Conservation (phyloP, 2,113 vertebrate genomes). For the Indicator indicator region DNA sequence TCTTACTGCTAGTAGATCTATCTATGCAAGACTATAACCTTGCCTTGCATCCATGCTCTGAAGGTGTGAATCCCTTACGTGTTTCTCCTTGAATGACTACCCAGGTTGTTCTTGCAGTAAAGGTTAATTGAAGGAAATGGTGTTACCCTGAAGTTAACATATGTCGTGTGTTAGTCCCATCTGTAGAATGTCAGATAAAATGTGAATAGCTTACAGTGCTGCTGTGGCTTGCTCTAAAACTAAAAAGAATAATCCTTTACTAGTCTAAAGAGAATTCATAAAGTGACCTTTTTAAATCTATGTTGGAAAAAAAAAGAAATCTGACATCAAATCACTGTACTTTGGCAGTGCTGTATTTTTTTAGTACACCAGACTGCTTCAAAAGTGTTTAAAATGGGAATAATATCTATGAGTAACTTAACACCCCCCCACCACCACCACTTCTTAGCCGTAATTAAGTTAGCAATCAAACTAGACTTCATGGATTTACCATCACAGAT, state of each 20-base stretch:
- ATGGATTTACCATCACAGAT: not conserved
- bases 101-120: not conserved
- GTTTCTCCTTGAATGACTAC: not conserved
- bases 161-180: not conserved
- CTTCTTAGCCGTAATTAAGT: not conserved
- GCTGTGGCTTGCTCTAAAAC: not conserved
- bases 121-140: conserved; percentile 27
- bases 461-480: not conserved
- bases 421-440: not conserved
- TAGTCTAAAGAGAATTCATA: not conserved
- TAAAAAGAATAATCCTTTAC: not conserved
- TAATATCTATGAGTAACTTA: not conserved
- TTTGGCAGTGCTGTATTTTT: not conserved
- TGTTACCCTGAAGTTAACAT: not conserved
- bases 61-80: not conserved
- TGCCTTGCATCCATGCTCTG: fast-evolving
- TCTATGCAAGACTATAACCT: not conserved
- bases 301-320: not conserved
- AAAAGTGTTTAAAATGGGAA: not conserved
- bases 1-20: not conserved
- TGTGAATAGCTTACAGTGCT: not conserved
- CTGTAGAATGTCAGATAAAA: not conserved
- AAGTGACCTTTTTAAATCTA: not conserved
- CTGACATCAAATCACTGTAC: not conserved
- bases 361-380: not conserved